These are phyloP conservation scores for Spheniscus mendiculus DNA, from an alignment of 2,113 vertebrate species.

Conservation along the genomic window DNA sequence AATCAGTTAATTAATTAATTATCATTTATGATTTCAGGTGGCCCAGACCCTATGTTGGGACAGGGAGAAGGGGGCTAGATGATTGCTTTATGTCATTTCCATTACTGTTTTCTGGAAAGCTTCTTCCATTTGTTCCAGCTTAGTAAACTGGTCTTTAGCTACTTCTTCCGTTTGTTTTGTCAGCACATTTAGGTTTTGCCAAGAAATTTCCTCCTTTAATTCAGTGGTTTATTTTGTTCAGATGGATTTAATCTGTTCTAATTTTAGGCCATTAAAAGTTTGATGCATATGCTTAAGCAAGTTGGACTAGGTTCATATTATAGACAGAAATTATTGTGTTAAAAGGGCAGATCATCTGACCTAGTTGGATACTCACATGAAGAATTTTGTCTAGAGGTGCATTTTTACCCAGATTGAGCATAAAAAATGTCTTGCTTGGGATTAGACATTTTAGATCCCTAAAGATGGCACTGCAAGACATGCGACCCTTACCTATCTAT, in stretches of 20 bases:
- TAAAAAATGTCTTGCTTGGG: not conserved
- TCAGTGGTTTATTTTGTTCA: not conserved
- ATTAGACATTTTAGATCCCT: not conserved
- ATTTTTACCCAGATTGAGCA: not conserved
- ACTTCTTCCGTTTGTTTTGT: not conserved
- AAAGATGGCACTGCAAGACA: not conserved
- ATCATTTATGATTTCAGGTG: not conserved
- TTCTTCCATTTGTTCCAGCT: not conserved
- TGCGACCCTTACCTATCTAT: not conserved
- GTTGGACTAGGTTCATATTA: not conserved
- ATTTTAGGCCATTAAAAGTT: not conserved
- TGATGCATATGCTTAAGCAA: not conserved
- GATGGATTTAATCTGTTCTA: not conserved
- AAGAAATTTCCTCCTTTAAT: not conserved
- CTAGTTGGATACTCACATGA: not conserved
- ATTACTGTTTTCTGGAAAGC: not conserved
- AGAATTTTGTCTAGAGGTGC: not conserved
- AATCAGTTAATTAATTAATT: not conserved
- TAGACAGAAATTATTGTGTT: not conserved
- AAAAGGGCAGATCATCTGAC: not conserved
- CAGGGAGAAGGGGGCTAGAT: fast-evolving
- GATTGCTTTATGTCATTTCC: not conserved
- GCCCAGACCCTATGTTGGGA: not conserved
- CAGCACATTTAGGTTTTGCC: not conserved
- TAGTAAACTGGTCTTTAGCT: not conserved